Percentiles rank a stretch among this genome's conserved stretches.
Evolutionary conservation across 2,113 vertebrate species (phyloP).

Genomic region (Theristicus caerulescens): DNA sequence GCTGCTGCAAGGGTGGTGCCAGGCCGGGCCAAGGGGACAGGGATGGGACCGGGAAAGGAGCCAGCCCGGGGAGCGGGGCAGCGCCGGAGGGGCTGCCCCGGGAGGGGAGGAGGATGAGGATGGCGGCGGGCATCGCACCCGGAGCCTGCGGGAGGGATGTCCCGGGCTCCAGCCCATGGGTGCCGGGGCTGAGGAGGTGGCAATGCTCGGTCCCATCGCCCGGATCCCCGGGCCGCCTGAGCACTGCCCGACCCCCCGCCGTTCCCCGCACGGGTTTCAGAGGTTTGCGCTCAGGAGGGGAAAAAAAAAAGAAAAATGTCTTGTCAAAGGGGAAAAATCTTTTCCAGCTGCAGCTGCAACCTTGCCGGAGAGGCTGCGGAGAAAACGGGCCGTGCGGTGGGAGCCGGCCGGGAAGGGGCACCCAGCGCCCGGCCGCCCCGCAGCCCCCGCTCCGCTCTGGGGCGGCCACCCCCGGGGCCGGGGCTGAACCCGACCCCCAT

Average conservation of each 20-base stretch:
- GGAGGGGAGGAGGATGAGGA: not conserved
- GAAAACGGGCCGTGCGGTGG: not conserved
- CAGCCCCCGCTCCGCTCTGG: not conserved
- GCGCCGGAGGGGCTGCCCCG: not conserved
- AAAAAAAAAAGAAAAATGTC: not conserved
- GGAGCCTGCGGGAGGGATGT: not conserved
- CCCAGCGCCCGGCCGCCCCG: not conserved
- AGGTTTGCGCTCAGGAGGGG: not conserved
- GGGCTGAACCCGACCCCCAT: not conserved
- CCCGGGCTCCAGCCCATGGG: not conserved
- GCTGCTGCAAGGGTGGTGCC: not conserved
- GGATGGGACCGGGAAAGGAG: rapidly evolving
- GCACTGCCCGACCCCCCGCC: no score
- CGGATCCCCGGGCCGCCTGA: not conserved
- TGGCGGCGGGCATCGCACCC: not conserved
- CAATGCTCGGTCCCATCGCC: not conserved
- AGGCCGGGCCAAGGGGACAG: not conserved
- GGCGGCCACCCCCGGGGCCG: not conserved
- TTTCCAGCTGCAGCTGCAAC: not conserved
- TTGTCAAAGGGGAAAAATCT: not conserved
- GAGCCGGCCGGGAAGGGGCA: not conserved
- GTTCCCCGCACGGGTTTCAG: not conserved
- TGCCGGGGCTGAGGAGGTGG: not conserved
- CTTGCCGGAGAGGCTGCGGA: not conserved
- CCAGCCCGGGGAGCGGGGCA: not conserved